phyloP scores from a whole-genome alignment of 2,797 vertebrate species.

The Sarcoramphus papa region DNA sequence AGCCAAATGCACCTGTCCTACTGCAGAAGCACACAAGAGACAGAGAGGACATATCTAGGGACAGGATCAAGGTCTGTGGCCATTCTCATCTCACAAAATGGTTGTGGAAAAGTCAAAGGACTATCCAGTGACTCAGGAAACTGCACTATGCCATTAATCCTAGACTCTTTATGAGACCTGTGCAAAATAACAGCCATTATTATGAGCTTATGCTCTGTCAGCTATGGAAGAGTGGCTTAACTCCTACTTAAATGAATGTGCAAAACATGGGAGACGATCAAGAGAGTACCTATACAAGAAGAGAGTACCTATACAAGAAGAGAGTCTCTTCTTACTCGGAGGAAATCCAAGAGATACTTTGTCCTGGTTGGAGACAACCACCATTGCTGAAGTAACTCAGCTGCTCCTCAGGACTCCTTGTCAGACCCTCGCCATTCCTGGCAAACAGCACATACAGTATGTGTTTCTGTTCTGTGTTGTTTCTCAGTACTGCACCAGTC shows the following conservation, averaged over 20 bases:
- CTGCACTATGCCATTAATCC: neutral
- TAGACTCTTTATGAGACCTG: neutral
- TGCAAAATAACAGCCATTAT: neutral
- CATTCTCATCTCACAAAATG: neutral
- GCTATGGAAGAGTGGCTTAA: neutral
- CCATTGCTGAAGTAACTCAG: neutral
- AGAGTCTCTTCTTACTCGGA: neutral
- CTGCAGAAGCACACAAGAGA: accelerated
- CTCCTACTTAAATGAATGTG: neutral
- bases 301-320: neutral
- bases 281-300: neutral
- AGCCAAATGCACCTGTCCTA: neutral
- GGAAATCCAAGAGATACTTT: neutral
- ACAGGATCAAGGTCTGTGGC: neutral
- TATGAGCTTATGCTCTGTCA: neutral
- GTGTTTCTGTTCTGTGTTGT: accelerated
- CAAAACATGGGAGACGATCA: neutral
- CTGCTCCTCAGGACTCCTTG: neutral
- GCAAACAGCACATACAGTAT: neutral
- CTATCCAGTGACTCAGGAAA: neutral
- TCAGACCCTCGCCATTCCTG: neutral
- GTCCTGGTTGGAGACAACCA: neutral
- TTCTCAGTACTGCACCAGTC: neutral
- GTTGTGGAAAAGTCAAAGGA: neutral
- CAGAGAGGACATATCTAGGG: neutral